Base-by-base conservation (phyloP, 2,888 invertebrate genomes). In the Pristionchus maxplancki region DNA sequence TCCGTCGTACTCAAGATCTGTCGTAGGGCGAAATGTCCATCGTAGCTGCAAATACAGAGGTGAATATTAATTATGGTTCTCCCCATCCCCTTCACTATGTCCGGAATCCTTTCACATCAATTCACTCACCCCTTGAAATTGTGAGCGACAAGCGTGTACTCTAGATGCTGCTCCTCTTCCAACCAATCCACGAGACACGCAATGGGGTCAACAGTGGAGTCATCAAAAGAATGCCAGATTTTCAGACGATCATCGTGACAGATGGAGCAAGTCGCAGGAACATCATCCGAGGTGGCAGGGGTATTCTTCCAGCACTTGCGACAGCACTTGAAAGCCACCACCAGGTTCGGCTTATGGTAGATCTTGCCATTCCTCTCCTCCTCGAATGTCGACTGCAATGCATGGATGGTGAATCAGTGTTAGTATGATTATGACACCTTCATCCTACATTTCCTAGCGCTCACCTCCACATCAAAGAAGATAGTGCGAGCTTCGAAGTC, bases 21-120 rank as follows among this genome's bases (percentile, higher is more conserved):
- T 13, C 17, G 4, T 15, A 81, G n/a, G 15, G 24, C 24, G 34
- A 82, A 53, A 34, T 82, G 82, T 9, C 53, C 82, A 53, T 53
- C 82, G 24, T 82, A 82, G 34, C 82, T 82, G 53, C 53, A 82
- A 40, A 28, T 8, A 64, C 31, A 28, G n/a, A n/a, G n/a, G n/a
- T n/a, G n/a, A n/a, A n/a, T n/a, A n/a, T n/a, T n/a, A n/a, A n/a
- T n/a, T n/a, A n/a, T n/a, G n/a, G n/a, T n/a, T n/a, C n/a, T n/a
- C n/a, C n/a, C n/a, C n/a, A n/a, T n/a, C n/a, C n/a, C n/a, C n/a
- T n/a, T n/a, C n/a, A n/a, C n/a, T n/a, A n/a, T n/a, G n/a, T n/a
- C n/a, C n/a, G n/a, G n/a, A n/a, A n/a, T n/a, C n/a, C n/a, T n/a
- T n/a, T n/a, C n/a, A 24, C 28, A 2, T 44, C 44, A 58, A 58